Percentiles rank a stretch among this genome's conserved stretches.
phyloP scores from a whole-genome alignment of 2,888 invertebrate species.

The Frankliniella fusca region DNA sequence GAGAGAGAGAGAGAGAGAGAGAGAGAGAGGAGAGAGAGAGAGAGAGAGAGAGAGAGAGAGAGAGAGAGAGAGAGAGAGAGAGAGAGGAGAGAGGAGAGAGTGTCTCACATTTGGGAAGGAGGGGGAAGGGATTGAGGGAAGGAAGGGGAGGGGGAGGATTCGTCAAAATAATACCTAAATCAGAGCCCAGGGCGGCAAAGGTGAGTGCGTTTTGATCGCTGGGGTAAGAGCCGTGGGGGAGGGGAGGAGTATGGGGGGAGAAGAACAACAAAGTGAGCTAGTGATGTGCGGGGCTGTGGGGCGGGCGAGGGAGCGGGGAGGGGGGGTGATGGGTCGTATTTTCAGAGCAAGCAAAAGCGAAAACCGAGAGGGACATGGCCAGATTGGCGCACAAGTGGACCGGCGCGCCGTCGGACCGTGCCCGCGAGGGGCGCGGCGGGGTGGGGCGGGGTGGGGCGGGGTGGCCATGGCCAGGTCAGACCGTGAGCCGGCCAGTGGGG shows the following conservation, averaged over 20 bases:
- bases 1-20: not conserved
- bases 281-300: no score
- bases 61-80: not conserved
- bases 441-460: not conserved
- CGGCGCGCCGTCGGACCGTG: not conserved
- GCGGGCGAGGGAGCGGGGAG: not conserved
- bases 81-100: not conserved
- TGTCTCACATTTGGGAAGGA: no score
- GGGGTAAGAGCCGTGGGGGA: no score
- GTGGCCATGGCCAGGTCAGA: not conserved
- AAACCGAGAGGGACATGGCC: not conserved
- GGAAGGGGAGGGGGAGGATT: not conserved
- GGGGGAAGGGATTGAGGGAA: not conserved
- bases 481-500: not conserved
- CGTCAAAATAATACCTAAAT: no score
- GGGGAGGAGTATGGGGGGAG: no score
- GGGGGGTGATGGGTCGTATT: not conserved
- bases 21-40: no score
- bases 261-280: no score
- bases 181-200: no score
- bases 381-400: not conserved
- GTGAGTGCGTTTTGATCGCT: no score
- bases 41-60: not conserved
- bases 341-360: conserved; percentile 16
- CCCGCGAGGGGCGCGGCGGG: not conserved